phyloP scores from a whole-genome alignment of 2,113 vertebrate genomes.

The Neodontobutis hainanensis region DNA sequence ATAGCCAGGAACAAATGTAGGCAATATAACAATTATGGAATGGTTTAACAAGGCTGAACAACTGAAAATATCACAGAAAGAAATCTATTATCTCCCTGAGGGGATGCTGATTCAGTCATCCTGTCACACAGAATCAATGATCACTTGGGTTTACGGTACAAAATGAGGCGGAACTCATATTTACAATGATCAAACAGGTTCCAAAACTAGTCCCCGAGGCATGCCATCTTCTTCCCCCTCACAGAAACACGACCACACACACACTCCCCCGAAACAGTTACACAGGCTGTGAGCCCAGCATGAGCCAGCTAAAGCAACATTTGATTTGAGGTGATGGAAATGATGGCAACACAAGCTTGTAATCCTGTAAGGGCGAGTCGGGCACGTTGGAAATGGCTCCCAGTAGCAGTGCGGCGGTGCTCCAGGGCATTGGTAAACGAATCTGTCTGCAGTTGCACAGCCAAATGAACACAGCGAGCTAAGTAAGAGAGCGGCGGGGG shows the following conservation, averaged over 20 bases:
- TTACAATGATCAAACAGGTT: conserved; percentile 66
- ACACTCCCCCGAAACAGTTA: neutral
- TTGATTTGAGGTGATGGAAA: conserved; percentile 61
- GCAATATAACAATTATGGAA: no score
- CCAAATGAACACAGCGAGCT: conserved; percentile 60
- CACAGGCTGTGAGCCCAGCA: conserved; percentile 14
- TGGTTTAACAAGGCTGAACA: neutral
- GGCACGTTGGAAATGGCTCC: conserved; percentile 53
- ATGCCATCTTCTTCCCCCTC: conserved; percentile 45
- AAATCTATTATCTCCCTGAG: conserved; percentile 16
- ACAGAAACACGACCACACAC: conserved; percentile 9
- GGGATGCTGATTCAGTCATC: conserved; percentile 36
- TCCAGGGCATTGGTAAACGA: conserved; percentile 58
- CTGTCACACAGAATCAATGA: conserved; percentile 56
- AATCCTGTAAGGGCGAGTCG: conserved; percentile 58
- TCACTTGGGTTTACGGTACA: conserved; percentile 48
- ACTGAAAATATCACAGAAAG: neutral
- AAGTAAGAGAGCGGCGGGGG: conserved; percentile 50
- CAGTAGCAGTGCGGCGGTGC: conserved; percentile 38
- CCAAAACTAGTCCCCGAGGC: conserved; percentile 51
- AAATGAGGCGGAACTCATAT: conserved; percentile 44
- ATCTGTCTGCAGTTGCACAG: conserved; percentile 59
- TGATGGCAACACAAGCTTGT: conserved; percentile 39
- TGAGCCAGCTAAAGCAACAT: conserved; percentile 45
- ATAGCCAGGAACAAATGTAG: no score